Conservation (phyloP, 2,113 vertebrate genomes). For the Gopherus flavomarginatus region DNA sequence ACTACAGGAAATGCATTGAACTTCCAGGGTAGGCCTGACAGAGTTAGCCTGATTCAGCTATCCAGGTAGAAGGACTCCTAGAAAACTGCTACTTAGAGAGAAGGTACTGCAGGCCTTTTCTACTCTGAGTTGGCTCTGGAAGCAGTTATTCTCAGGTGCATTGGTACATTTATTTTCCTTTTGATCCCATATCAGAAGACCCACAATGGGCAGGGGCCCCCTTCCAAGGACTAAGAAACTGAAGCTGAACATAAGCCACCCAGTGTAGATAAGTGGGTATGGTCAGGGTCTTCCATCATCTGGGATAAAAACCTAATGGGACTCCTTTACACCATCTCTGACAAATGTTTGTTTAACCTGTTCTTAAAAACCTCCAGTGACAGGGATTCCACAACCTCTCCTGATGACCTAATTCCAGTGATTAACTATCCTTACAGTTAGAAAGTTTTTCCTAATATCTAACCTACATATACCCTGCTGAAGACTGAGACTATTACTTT, state of each 20-base stretch:
- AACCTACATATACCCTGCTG: background rate
- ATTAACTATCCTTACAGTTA: background rate
- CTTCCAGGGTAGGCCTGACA: background rate
- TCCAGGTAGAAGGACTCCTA: background rate
- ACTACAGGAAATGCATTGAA: background rate
- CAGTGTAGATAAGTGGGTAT: background rate
- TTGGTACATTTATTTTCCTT: background rate
- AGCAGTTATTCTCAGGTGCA: too few relatives aligned
- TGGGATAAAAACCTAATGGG: background rate
- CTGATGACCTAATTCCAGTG: background rate
- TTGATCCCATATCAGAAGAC: background rate
- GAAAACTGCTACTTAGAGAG: background rate
- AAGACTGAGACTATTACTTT: background rate
- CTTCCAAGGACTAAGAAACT: background rate
- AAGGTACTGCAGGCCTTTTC: background rate
- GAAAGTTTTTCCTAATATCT: background rate
- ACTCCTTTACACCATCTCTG: background rate
- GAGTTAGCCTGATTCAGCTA: background rate
- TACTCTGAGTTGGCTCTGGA: background rate
- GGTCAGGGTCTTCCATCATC: background rate
- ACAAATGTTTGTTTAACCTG: background rate
- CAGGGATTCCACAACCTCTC: background rate
- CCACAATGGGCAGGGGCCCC: background rate
- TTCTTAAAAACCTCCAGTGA: background rate
- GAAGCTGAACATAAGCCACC: background rate